Percentiles rank a stretch among this genome's conserved stretches.
Evolutionary conservation across 2,888 invertebrate genomes (phyloP).

Genomic region (Eupithecia subumbrata): DNA sequence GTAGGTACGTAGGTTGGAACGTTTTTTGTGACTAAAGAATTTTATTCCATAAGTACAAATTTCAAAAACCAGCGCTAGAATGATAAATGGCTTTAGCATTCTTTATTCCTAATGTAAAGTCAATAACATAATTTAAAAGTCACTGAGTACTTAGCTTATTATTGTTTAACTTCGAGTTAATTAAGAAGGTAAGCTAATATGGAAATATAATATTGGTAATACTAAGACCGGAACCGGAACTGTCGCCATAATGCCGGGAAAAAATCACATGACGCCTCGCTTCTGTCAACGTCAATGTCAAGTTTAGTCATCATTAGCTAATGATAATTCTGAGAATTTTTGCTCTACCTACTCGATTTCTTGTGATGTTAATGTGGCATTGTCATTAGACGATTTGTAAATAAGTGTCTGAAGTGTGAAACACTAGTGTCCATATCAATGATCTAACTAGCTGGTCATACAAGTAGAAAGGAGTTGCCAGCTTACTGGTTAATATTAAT

Average conservation of each 20-base stretch:
- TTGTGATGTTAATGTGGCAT: not conserved
- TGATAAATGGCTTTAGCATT: not conserved
- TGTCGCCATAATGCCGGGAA: not conserved
- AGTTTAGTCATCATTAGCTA: not conserved
- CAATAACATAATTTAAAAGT: not conserved
- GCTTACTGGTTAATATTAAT: no score
- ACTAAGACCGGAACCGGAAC: not conserved
- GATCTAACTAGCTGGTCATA: not conserved
- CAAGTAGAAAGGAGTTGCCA: no score
- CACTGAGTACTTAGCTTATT: no score
- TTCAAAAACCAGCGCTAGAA: not conserved
- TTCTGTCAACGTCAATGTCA: conserved; percentile 10
- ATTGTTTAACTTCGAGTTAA: no score
- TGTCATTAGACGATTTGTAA: not conserved
- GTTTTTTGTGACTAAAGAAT: conserved; percentile 17
- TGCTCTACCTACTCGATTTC: not conserved
- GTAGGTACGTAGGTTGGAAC: conserved; percentile 26
- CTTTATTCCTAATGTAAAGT: not conserved
- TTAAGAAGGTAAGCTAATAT: not conserved
- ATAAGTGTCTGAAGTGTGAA: not conserved
- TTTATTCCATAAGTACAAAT: conserved; percentile 2
- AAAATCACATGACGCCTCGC: not conserved
- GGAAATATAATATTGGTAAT: not conserved
- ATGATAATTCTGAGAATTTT: not conserved
- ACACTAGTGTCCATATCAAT: not conserved